Evolutionary conservation across 2,797 vertebrate genomes (phyloP), one percentile per base, ranked within the genome.

Genomic region (Neoniphon sammara): DNA sequence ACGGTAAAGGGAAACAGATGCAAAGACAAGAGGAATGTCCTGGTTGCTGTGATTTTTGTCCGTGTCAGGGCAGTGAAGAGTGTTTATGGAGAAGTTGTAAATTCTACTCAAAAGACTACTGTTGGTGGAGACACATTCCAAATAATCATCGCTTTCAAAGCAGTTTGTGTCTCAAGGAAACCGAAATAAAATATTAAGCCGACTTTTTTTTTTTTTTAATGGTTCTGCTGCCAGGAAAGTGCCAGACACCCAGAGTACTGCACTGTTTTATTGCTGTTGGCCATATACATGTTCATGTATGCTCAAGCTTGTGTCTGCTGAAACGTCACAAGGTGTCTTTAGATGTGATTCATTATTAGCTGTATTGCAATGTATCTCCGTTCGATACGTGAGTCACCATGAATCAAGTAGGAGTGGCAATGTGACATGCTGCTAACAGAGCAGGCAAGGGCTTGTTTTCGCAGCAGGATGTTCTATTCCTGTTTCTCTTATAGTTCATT

Each of bases 381-480:
- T 73, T 76, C 63, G 64, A 75, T 76, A 5, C 20, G 11, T 91
- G 90, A 91, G 72, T 92, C 89, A 89, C 39, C 23, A 23, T 91
- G 87, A 90, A 80, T 91, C 86, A 86, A 77, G 23, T 46, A 72
- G 84, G 83, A 85, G 82, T 0, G 66, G 77, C 82, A 75, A 46
- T 66, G 56, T 59, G 15, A 21, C 34, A 56, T 4, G 49, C 68
- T 74, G 61, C 34, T 59, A 73, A 70, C 52, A 25, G 44, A 76
- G 76, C 89, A 88, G 82, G 91, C 63, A 73, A 44, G n/a, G 75
- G 68, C 90, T 83, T 84, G 89, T 85, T 80, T 50, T 42, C 31
- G 6, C 56, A 42, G 6, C 56, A 10, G 55, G 65, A 82, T 80
- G 55, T 68, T 78, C 15, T 34, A 31, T 69, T 49, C 70, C 17